Conservation (phyloP, 2,797 vertebrate species). For the Caiman crocodilus region DNA sequence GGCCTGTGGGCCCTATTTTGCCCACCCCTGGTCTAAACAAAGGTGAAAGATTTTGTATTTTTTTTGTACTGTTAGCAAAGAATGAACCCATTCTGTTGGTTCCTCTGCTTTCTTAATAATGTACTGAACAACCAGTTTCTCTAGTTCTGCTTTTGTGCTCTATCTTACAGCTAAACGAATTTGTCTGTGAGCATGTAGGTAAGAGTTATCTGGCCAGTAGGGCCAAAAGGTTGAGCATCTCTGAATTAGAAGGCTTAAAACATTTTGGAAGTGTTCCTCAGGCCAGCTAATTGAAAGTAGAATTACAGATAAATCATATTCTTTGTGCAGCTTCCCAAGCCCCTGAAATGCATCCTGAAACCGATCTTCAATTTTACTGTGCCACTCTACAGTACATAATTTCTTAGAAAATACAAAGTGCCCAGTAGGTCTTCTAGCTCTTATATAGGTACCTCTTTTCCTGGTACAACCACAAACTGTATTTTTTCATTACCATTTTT, state of each 20-base stretch:
- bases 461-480: not conserved
- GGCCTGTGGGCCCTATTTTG: too few species aligned
- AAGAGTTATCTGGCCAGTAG: not conserved
- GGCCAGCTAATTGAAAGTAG: too few species aligned
- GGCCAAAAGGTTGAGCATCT: too few species aligned
- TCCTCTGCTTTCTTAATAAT: not conserved
- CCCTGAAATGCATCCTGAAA: not conserved
- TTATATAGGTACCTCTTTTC: not conserved
- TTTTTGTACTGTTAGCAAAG: too few species aligned
- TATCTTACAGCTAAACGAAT: not conserved
- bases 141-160: not conserved
- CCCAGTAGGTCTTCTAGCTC: not conserved
- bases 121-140: not conserved
- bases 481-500: not conserved
- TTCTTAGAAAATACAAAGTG: not conserved
- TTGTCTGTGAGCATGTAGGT: not conserved
- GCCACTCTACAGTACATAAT: not conserved
- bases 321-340: not conserved
- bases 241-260: too few species aligned
- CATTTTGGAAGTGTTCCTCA: too few species aligned
- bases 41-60: too few species aligned
- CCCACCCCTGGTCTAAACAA: too few species aligned
- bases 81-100: not conserved
- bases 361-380: not conserved
- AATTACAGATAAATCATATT: not conserved